These are phyloP conservation scores for Siniperca undulata DNA, from an alignment of 2,797 vertebrate species.

Conservation along the genomic window DNA sequence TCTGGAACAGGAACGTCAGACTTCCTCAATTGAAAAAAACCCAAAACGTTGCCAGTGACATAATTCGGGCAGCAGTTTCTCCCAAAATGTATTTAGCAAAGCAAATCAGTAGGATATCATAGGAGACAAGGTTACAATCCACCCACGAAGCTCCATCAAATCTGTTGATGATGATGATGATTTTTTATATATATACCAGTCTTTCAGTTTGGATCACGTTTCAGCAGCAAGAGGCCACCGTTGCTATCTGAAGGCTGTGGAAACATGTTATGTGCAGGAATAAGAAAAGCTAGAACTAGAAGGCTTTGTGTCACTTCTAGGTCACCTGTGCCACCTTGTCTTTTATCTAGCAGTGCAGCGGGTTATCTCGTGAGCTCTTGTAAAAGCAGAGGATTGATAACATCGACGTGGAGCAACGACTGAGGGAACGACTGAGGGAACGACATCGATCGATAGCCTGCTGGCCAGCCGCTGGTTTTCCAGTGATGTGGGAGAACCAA, in stretches of 20 bases:
- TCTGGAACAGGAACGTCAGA: not conserved
- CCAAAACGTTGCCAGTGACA: not conserved
- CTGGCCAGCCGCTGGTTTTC: not conserved
- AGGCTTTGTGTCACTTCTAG: slow-evolving; percentile 3
- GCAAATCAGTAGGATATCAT: not conserved
- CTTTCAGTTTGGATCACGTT: not conserved
- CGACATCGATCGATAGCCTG: slow-evolving; percentile 10
- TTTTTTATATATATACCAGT: not conserved
- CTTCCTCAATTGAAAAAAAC: not conserved
- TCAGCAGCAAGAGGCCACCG: not conserved
- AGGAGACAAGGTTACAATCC: not conserved
- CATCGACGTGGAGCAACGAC: not conserved
- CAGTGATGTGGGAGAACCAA: slow-evolving; percentile 2
- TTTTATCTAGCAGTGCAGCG: not conserved
- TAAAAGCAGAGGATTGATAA: slow-evolving; percentile 19
- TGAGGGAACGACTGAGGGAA: not conserved
- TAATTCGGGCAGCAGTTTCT: not conserved
- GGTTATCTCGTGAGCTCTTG: slow-evolving; percentile 29
- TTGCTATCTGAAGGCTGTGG: not conserved
- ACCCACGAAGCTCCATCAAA: not conserved
- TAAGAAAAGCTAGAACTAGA: slow-evolving; percentile 1
- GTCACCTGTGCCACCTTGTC: slow-evolving; percentile 1
- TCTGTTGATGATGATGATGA: not conserved
- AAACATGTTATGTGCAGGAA: not conserved
- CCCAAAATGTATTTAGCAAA: not conserved